Conservation (phyloP, 2,888 invertebrate genomes). For the Andrena hattorfiana region DNA sequence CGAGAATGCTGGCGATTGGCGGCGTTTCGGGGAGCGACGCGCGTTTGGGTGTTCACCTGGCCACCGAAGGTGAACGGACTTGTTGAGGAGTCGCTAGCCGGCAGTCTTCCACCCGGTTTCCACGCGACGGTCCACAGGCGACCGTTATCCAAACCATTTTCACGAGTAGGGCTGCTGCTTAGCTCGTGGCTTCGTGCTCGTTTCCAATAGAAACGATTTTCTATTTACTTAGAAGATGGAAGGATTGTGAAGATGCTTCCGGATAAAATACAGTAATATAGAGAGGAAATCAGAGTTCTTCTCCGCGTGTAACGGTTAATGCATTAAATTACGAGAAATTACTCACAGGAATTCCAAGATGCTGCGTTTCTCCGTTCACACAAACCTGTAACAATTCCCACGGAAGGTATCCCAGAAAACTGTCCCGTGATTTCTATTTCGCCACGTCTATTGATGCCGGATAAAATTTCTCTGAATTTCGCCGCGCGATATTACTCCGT, state of each 20-base stretch:
- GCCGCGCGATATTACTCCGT: neutral
- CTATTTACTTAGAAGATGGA: too few relatives aligned
- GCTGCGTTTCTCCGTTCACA: neutral
- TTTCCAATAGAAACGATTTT: neutral
- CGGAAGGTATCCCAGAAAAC: conserved; percentile 22
- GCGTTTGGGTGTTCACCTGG: conserved; percentile 24
- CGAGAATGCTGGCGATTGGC: conserved; percentile 30
- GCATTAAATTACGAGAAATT: conserved; percentile 9
- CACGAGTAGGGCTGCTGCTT: neutral
- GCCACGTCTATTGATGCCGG: conserved; percentile 26
- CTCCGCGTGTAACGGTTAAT: neutral
- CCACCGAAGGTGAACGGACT: conserved; percentile 62
- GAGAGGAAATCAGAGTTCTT: too few relatives aligned
- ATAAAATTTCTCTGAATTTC: neutral
- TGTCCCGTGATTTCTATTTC: conserved; percentile 3
- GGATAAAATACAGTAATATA: too few relatives aligned
- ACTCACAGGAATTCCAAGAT: conserved; percentile 41
- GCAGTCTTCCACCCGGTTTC: conserved; percentile 16
- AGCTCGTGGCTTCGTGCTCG: conserved; percentile 2
- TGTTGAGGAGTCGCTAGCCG: conserved; percentile 46
- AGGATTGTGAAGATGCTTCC: too few relatives aligned
- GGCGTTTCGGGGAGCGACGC: conserved; percentile 4
- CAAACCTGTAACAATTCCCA: conserved; percentile 31
- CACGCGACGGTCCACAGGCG: conserved; percentile 1
- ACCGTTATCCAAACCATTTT: conserved; percentile 53